A percentile compares a stretch with the other conserved stretches of the same genome.
Evolutionary conservation across 1,140 invertebrate species (phyloP).

Genomic region (Manduca sexta): DNA sequence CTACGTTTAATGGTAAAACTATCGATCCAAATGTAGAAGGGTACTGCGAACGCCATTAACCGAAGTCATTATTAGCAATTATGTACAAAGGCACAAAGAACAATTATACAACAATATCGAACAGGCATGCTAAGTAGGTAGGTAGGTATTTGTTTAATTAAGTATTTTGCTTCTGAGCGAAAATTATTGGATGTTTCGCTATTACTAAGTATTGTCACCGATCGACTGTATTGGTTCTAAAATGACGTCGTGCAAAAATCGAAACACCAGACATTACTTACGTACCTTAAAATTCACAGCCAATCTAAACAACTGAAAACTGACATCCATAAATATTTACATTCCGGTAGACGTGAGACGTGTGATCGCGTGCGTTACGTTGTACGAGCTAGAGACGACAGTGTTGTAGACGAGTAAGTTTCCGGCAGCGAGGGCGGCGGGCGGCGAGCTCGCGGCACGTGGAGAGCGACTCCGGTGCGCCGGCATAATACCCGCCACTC

Average conservation of each 20-base stretch:
- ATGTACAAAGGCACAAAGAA: slow-evolving; percentile 54
- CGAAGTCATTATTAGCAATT: slow-evolving; percentile 51
- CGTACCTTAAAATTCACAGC: slow-evolving; percentile 72
- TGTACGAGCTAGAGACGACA: slow-evolving; percentile 34
- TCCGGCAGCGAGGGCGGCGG: slow-evolving; percentile 24
- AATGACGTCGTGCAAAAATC: slow-evolving; percentile 53
- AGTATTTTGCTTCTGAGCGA: slow-evolving; percentile 23
- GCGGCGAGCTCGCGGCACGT: slow-evolving; percentile 45
- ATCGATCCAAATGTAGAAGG: slow-evolving; percentile 67
- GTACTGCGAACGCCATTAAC: slow-evolving; percentile 58
- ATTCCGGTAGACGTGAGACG: slow-evolving; percentile 58
- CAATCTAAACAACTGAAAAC: slow-evolving; percentile 72
- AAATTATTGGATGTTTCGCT: not conserved
- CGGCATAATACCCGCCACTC: slow-evolving; percentile 51
- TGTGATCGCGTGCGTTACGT: slow-evolving; percentile 53
- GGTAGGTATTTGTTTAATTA: slow-evolving; percentile 33
- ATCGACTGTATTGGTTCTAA: slow-evolving; percentile 12
- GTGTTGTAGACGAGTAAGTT: slow-evolving; percentile 24
- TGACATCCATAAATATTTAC: slow-evolving; percentile 73
- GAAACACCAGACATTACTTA: slow-evolving; percentile 55
- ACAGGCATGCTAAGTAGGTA: slow-evolving; percentile 57
- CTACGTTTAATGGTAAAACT: slow-evolving; percentile 61
- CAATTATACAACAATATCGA: slow-evolving; percentile 51
- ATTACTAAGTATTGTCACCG: not conserved
- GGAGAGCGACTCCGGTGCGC: slow-evolving; percentile 45